Evolutionary conservation across 2,888 invertebrate genomes (phyloP).

Genomic region (Isoperla grammatica): DNA sequence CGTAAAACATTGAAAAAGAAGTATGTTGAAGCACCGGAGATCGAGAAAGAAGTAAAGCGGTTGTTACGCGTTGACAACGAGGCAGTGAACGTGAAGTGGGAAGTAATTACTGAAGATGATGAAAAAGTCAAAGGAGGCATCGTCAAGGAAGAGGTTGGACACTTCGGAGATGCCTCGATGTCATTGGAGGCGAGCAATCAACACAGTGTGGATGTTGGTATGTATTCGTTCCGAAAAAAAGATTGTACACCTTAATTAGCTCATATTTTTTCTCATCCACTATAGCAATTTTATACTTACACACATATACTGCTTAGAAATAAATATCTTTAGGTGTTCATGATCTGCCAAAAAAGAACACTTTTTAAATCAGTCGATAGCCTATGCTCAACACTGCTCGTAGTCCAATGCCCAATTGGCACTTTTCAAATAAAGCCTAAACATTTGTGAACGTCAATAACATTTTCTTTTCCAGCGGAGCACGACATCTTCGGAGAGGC

Average conservation of each 20-base stretch:
- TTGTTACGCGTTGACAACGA: constrained; percentile 88
- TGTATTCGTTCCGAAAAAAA: constrained; percentile 28
- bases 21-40: constrained; percentile 94
- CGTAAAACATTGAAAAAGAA: constrained; percentile 95
- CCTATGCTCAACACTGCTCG: too few species aligned
- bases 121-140: constrained; percentile 47
- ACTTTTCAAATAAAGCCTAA: background rate
- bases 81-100: constrained; percentile 82
- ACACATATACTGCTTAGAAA: too few species aligned
- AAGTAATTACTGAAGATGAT: constrained; percentile 83
- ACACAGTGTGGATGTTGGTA: constrained; percentile 46
- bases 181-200: constrained; percentile 40
- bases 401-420: too few species aligned
- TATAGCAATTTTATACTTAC: too few species aligned
- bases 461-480: constrained; percentile 49
- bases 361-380: too few species aligned
- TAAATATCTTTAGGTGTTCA: too few species aligned
- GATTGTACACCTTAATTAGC: too few species aligned
- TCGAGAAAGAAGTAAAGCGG: constrained; percentile 95
- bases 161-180: constrained; percentile 34
- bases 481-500: constrained; percentile 90
- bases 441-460: background rate
- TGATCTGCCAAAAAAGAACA: too few species aligned
- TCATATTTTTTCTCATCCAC: too few species aligned
- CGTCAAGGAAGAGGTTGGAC: constrained; percentile 41